phyloP scores from a whole-genome alignment of 2,113 vertebrate species.

The Mustelus asterias region DNA sequence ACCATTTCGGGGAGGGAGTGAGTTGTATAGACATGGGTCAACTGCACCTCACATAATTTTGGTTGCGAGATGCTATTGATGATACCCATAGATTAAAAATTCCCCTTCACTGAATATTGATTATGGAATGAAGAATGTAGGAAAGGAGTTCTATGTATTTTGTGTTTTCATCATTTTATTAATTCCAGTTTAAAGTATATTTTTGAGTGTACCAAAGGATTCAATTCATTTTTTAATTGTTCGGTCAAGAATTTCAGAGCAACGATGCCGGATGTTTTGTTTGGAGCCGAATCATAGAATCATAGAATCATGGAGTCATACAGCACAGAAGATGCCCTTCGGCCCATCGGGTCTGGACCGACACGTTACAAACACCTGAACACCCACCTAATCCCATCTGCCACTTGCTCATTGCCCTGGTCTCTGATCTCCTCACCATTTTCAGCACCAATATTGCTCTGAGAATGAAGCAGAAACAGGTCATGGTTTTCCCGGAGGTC shows the following conservation, averaged over 20 bases:
- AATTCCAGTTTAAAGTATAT: background rate
- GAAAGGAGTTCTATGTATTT: background rate
- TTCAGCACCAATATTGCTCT: no score
- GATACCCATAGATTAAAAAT: background rate
- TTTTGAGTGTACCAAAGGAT: background rate
- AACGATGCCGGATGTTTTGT: no score
- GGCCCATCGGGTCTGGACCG: no score
- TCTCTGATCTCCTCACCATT: no score
- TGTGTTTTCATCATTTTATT: background rate
- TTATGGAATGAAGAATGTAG: background rate
- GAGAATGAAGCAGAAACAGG: no score
- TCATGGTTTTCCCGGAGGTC: no score
- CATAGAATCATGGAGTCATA: no score
- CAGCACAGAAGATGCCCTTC: no score
- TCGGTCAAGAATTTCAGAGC: background rate
- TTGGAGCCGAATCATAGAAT: no score
- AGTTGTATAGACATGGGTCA: background rate
- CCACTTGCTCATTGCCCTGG: no score
- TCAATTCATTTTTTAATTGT: background rate
- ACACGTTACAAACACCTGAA: no score
- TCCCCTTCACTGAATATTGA: background rate
- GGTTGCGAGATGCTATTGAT: background rate
- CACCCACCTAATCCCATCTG: no score
- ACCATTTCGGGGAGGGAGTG: background rate
- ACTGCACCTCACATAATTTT: background rate